Percentiles rank a stretch among this genome's conserved stretches.
Conservation (phyloP, 2,888 invertebrate genomes). For the Chrysolina oricalcia region DNA sequence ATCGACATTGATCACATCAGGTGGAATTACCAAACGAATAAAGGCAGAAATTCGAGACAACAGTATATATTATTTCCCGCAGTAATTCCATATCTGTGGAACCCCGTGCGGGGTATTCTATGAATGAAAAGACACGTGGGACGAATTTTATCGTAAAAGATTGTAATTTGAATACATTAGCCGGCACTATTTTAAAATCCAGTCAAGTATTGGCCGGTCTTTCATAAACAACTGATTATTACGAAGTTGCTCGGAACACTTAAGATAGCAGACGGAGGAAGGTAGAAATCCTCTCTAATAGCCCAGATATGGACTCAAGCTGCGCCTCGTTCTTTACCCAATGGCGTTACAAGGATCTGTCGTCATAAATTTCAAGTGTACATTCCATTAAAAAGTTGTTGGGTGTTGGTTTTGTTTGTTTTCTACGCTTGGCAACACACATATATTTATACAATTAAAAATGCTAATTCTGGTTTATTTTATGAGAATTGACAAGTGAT, state of each 20-base stretch:
- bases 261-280: conserved; percentile 30
- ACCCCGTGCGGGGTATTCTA: conserved; percentile 33
- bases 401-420: conserved; percentile 32
- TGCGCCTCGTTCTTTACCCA: conserved; percentile 42
- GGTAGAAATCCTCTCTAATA: conserved; percentile 50
- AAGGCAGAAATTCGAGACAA: conserved; percentile 2
- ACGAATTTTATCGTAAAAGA: conserved; percentile 47
- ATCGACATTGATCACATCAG: neutral
- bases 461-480: conserved; percentile 39
- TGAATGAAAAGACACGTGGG: conserved; percentile 51
- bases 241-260: conserved; percentile 40
- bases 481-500: conserved; percentile 33
- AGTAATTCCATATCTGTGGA: conserved; percentile 23
- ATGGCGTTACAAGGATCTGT: conserved; percentile 43
- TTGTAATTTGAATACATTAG: conserved; percentile 53
- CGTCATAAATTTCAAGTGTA: conserved; percentile 41
- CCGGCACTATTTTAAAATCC: conserved; percentile 38
- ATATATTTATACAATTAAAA: conserved; percentile 38
- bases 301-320: conserved; percentile 49
- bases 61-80: neutral
- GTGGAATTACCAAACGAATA: neutral
- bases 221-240: conserved; percentile 52
- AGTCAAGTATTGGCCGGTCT: conserved; percentile 36
- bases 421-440: conserved; percentile 25
- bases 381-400: conserved; percentile 41